Conservation (phyloP, 2,797 vertebrate species). For the Mionectes olivaceus region DNA sequence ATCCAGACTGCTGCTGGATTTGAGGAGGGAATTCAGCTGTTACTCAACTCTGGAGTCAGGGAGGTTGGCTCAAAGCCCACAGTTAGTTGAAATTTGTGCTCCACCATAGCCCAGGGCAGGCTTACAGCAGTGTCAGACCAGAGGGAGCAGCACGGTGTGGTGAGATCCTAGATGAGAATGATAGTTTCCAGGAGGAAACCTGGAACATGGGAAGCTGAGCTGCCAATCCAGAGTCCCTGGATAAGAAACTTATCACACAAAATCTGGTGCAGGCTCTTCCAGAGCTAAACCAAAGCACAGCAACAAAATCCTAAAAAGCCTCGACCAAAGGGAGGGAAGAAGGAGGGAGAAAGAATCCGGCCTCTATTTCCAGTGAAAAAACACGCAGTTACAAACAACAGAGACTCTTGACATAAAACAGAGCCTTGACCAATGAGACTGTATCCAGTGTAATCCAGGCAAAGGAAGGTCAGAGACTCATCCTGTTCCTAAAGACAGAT, state of each 20-base stretch:
- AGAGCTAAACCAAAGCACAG: not conserved
- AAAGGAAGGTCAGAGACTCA: not conserved
- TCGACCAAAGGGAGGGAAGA: not conserved
- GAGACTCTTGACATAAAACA: not conserved
- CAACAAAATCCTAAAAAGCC: not conserved
- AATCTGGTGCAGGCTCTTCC: not conserved
- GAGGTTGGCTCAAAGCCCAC: constrained; percentile 29
- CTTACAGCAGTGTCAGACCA: not conserved
- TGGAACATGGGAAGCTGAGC: not conserved
- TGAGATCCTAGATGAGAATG: not conserved
- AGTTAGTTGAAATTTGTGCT: not conserved
- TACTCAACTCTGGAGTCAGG: not conserved
- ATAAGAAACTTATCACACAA: not conserved
- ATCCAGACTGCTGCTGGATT: not conserved
- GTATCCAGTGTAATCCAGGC: not conserved
- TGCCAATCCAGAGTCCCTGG: not conserved
- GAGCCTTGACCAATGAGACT: not conserved
- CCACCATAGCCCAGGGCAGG: not conserved
- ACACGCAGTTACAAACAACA: not conserved
- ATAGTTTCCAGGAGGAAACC: not conserved
- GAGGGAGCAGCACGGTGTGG: not conserved
- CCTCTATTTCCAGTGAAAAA: not conserved
- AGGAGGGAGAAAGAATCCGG: not conserved
- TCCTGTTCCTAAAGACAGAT: not conserved
- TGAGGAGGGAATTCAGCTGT: constrained; percentile 28